A percentile compares a stretch with the other conserved stretches of the same genome.
phyloP scores from a whole-genome alignment of 2,797 vertebrate genomes.

The Acropternis orthonyx region DNA sequence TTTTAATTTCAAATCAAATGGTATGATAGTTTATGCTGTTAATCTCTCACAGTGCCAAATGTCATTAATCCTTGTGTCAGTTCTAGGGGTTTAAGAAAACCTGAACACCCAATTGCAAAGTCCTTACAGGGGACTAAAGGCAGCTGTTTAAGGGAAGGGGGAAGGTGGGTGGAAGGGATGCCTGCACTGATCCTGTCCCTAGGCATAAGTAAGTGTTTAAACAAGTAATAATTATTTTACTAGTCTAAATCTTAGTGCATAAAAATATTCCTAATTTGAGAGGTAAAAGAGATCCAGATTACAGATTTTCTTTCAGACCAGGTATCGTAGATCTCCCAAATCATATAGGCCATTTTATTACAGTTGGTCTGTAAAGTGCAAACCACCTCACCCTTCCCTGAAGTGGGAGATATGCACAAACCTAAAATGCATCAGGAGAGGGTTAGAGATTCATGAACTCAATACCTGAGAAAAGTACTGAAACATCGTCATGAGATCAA shows the following conservation, averaged over 20 bases:
- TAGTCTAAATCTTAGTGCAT: not conserved
- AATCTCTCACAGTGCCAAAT: conserved; percentile 64
- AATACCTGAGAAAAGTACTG: conserved; percentile 20
- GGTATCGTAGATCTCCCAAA: not conserved
- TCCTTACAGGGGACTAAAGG: conserved; percentile 72
- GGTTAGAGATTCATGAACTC: conserved; percentile 41
- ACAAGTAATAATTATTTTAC: not conserved
- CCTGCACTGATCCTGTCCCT: not conserved
- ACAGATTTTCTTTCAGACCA: not conserved
- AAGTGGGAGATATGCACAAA: not conserved
- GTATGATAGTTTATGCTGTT: conserved; percentile 65
- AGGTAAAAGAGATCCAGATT: not conserved
- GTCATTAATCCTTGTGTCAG: conserved; percentile 78
- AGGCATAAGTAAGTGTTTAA: not conserved
- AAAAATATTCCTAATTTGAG: not conserved
- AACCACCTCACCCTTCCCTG: not conserved
- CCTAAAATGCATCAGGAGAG: not conserved
- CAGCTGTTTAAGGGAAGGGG: not conserved
- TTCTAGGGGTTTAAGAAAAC: conserved; percentile 65
- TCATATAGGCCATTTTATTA: not conserved
- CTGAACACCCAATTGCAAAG: conserved; percentile 73
- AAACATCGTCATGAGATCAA: conserved; percentile 53
- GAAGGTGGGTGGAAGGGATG: not conserved
- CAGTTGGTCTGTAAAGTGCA: not conserved
- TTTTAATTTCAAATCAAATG: conserved; percentile 45